phyloP scores from a whole-genome alignment of 2,888 invertebrate species.

The Emmelina monodactyla region DNA sequence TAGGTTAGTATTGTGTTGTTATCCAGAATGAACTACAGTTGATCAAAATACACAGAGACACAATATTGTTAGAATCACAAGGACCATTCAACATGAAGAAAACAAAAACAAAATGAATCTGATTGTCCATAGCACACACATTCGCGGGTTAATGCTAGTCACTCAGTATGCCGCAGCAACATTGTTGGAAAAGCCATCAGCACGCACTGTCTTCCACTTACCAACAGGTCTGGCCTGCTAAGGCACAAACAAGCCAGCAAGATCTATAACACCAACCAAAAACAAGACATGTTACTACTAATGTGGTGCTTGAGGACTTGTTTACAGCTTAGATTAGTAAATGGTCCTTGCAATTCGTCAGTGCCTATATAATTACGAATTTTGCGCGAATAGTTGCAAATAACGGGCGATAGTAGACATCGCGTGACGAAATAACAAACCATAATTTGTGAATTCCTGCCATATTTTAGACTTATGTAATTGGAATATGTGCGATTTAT shows the following conservation, averaged over 20 bases:
- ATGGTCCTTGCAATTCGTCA: slow-evolving; percentile 65
- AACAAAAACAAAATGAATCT: slow-evolving; percentile 32
- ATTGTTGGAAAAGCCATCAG: slow-evolving; percentile 48
- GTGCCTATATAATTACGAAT: slow-evolving; percentile 42
- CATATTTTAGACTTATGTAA: background rate
- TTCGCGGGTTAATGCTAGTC: slow-evolving; percentile 55
- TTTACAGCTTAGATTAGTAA: slow-evolving; percentile 39
- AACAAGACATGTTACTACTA: slow-evolving; percentile 50
- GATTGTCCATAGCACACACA: slow-evolving; percentile 59
- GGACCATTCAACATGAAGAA: slow-evolving; percentile 61
- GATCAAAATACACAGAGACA: too few relatives aligned
- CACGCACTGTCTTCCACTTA: slow-evolving; percentile 66
- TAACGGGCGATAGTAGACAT: slow-evolving; percentile 30
- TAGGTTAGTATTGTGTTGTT: too few relatives aligned
- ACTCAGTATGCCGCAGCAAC: slow-evolving; percentile 53
- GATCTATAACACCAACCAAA: slow-evolving; percentile 72
- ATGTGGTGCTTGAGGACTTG: slow-evolving; percentile 56
- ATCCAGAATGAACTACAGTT: too few relatives aligned
- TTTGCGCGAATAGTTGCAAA: slow-evolving; percentile 59
- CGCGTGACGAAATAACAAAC: slow-evolving; percentile 34
- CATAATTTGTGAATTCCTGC: slow-evolving; percentile 19
- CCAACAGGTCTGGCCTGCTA: slow-evolving; percentile 77
- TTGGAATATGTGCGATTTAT: background rate
- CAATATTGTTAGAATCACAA: slow-evolving; percentile 64
- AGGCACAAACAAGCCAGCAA: slow-evolving; percentile 79